These are phyloP conservation scores for Xylophagus ater DNA, from an alignment of 2,888 invertebrate species.

Conservation along the genomic window DNA sequence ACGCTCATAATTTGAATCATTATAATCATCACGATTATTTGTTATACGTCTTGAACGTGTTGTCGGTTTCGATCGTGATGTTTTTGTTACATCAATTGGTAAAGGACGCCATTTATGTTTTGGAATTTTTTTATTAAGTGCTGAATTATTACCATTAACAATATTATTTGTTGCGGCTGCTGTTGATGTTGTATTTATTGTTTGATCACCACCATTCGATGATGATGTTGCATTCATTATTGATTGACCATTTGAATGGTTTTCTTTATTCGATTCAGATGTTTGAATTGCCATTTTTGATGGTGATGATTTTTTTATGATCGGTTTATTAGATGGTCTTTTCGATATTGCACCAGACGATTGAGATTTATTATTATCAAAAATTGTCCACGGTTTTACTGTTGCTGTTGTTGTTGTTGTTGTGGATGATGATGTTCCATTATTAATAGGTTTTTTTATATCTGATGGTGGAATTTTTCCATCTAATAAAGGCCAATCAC, in stretches of 20 bases:
- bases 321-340: conserved; percentile 8
- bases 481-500: conserved; percentile 80
- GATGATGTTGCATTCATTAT: not conserved
- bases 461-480: conserved; percentile 42
- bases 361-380: conserved; percentile 9
- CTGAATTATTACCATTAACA: conserved; percentile 8
- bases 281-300: not conserved
- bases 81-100: conserved; percentile 67
- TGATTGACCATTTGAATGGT: not conserved
- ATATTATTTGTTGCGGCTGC: not conserved
- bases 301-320: not conserved
- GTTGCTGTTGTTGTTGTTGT: conserved; percentile 7
- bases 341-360: conserved; percentile 12
- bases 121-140: conserved; percentile 34
- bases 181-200: conserved; percentile 2
- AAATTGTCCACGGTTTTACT: not conserved
- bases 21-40: conserved; percentile 28
- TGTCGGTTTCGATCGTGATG: conserved; percentile 53
- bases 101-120: conserved; percentile 85
- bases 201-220: not conserved
- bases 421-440: conserved; percentile 2
- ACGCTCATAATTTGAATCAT: conserved; percentile 29
- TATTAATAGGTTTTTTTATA: conserved; percentile 5
- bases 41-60: conserved; percentile 34
- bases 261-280: not conserved